Evolutionary conservation across 2,797 vertebrate genomes (phyloP).

Genomic region (Onychomys leucogaster): DNA sequence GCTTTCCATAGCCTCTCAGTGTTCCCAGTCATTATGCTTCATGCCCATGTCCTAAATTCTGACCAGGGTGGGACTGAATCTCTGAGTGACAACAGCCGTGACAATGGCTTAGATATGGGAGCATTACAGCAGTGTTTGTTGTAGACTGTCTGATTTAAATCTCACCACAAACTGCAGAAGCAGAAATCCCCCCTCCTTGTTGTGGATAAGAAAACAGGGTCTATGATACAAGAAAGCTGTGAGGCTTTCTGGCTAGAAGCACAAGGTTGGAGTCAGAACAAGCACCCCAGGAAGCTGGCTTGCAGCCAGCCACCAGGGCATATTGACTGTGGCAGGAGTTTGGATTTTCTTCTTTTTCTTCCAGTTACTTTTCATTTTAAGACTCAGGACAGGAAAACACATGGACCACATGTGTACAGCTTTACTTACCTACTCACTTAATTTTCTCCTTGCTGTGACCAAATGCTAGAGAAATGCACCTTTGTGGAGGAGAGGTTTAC

Average conservation of each 20-base stretch:
- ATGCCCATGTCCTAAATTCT: not conserved
- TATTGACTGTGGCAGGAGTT: not conserved
- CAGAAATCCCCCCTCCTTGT: not conserved
- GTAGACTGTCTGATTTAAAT: not conserved
- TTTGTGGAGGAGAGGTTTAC: not conserved
- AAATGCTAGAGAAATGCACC: not conserved
- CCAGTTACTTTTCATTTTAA: not conserved
- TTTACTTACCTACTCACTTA: not conserved
- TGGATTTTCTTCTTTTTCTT: not conserved
- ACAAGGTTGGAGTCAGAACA: not conserved
- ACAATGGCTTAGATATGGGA: not conserved
- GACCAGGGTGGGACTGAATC: not conserved
- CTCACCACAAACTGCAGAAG: not conserved
- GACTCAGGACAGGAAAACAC: not conserved
- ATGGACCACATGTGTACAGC: not conserved
- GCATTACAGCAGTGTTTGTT: not conserved
- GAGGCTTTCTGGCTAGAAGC: not conserved
- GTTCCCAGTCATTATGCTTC: not conserved
- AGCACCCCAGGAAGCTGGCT: not conserved
- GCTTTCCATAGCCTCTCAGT: fast-evolving
- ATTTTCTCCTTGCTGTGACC: not conserved
- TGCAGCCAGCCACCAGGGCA: not conserved
- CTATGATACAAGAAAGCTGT: not conserved
- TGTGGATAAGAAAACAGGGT: not conserved
- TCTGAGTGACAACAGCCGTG: not conserved